phyloP scores from a whole-genome alignment of 2,113 vertebrate genomes.

The Corythoichthys haematopterus region DNA sequence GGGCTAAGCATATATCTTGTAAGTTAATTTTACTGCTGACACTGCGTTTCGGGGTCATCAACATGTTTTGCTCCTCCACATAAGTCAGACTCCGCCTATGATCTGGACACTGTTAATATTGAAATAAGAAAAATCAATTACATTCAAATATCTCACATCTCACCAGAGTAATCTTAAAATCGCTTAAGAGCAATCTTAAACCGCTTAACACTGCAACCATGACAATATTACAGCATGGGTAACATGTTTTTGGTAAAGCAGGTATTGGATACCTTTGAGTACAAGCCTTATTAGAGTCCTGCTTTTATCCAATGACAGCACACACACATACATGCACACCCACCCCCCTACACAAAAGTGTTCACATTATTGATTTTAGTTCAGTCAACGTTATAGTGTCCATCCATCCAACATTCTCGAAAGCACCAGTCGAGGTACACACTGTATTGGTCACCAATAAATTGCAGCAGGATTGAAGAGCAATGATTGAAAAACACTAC shows the following conservation, averaged over 20 bases:
- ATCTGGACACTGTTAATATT: no score
- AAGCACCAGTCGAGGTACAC: not conserved
- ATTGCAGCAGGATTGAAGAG: not conserved
- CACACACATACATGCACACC: not conserved
- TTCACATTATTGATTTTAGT: not conserved
- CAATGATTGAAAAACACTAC: not conserved
- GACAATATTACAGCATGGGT: not conserved
- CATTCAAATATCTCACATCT: no score
- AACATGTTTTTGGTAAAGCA: not conserved
- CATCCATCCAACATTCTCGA: not conserved
- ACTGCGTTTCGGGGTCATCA: no score
- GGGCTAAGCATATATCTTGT: no score
- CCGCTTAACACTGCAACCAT: not conserved
- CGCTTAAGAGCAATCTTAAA: no score
- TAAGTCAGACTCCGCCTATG: no score
- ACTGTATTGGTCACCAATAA: not conserved
- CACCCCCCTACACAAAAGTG: not conserved
- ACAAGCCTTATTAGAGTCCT: slow-evolving; percentile 10
- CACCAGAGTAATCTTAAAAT: no score
- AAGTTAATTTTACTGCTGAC: no score
- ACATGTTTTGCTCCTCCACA: no score
- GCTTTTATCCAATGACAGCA: slow-evolving; percentile 21
- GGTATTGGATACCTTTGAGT: slow-evolving; percentile 14
- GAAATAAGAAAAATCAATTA: no score
- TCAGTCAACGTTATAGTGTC: not conserved